Base-by-base conservation (phyloP, 2,888 invertebrate species). In the Amaurobius ferox region DNA sequence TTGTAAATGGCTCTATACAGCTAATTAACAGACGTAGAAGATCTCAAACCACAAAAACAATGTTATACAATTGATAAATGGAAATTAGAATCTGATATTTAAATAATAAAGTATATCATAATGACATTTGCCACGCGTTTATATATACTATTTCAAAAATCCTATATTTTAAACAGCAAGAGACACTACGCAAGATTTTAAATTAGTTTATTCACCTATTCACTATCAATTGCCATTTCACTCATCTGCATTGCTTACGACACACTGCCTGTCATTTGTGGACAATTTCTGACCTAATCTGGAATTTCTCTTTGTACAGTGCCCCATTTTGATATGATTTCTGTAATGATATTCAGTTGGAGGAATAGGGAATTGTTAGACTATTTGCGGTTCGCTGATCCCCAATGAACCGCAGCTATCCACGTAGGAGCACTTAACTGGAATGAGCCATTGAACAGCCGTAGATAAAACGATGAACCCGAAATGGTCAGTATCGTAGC, bases 381-480 rank as follows among this genome's bases (percentile, higher is more conserved):
- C 55, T 39, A 77, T 68, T 35, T 68, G 32, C 68, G 68, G 67
- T 55, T 77, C 55, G 77, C 16, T 68, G 77, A 77, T 48, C 61
- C 55, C 44, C 77, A 77, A 48, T 77, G 77, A 77, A 77, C 68
- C 77, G 61, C 28, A 68, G 32, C 68, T 39, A 55, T 44, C 29
- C 40, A 44, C 13, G 30, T 19, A 19, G 16, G 35, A 62, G 62
- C 23, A 35, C 32, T 23, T 16, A 28, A 39, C 64, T 64, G 40
- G 74, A 64, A 64, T 64, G 39, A 9, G 39, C n/a, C 30, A 64
- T 39, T 39, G 62, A 40, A 28, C 11, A 23, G 19, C 16, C n/a
- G n/a, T n/a, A n/a, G 19, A 30, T 23, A 32, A 55, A 72, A 19
- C 48, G 55, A 73, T 32, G 62, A 62, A 62, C 40, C 40, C 32